Conservation (phyloP, 2,888 invertebrate species). For the Mylabris sibirica region DNA sequence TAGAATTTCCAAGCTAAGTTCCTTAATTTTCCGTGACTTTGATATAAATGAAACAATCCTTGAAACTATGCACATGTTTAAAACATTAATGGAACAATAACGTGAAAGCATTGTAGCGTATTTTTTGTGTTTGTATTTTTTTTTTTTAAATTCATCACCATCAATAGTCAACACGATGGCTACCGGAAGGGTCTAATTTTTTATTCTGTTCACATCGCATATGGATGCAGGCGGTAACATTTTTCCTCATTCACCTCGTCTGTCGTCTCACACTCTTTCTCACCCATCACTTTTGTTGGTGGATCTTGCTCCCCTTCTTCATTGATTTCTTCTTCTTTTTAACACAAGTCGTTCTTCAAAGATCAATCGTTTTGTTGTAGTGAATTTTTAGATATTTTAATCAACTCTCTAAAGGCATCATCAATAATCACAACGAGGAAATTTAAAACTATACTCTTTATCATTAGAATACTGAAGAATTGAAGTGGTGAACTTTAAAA, state of each 20-base stretch:
- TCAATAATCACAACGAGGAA: conserved; percentile 15
- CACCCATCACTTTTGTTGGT: conserved; percentile 9
- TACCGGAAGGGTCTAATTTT: conserved; percentile 46
- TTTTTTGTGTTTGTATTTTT: background rate
- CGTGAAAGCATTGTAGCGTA: conserved; percentile 27
- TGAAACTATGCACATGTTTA: conserved; percentile 28
- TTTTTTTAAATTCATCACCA: conserved; percentile 45
- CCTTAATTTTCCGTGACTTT: conserved; percentile 12
- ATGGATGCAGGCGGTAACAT: conserved; percentile 39
- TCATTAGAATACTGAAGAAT: conserved; percentile 4
- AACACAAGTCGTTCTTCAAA: conserved; percentile 23
- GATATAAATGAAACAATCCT: conserved; percentile 15
- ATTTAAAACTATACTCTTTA: conserved; percentile 36
- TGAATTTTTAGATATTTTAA: conserved; percentile 43
- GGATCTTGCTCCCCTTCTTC: conserved; percentile 14
- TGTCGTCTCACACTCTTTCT: conserved; percentile 9
- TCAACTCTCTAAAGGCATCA: conserved; percentile 31
- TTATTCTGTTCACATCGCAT: conserved; percentile 44
- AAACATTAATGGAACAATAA: conserved; percentile 31
- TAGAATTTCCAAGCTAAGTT: conserved; percentile 3
- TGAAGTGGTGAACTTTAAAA: conserved; percentile 3
- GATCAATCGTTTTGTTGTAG: conserved; percentile 14
- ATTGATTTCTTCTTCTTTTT: conserved; percentile 32
- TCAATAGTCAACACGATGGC: conserved; percentile 39
- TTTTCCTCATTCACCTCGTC: conserved; percentile 17